Conservation (phyloP, 2,113 vertebrate genomes). For the Athene noctua region DNA sequence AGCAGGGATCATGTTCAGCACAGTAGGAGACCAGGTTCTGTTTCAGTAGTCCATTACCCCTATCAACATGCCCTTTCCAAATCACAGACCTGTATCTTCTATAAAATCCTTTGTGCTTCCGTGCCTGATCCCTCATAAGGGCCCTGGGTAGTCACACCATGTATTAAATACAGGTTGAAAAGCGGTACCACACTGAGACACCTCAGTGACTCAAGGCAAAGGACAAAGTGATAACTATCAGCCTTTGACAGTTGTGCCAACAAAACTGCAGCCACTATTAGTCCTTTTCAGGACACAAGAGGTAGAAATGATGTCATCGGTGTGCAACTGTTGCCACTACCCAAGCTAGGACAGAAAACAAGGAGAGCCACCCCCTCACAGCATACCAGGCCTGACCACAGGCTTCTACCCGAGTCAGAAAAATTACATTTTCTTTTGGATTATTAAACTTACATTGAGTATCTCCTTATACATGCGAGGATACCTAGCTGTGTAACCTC, state of each 20-base stretch:
- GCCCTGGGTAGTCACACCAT: background rate
- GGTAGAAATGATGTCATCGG: background rate
- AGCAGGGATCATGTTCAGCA: background rate
- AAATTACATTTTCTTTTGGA: background rate
- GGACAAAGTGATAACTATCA: background rate
- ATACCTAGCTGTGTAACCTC: background rate
- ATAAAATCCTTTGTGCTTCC: background rate
- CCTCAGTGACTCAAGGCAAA: background rate
- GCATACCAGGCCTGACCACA: background rate
- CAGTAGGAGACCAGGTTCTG: background rate
- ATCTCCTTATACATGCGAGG: background rate
- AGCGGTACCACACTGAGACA: background rate
- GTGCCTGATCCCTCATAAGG: background rate
- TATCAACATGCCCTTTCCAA: background rate
- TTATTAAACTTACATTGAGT: background rate
- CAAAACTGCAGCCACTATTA: background rate
- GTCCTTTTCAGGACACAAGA: background rate
- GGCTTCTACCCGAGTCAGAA: background rate
- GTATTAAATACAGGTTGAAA: background rate
- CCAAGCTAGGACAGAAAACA: background rate
- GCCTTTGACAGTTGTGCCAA: background rate
- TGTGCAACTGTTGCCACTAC: background rate
- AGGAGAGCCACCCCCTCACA: background rate
- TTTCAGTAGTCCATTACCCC: background rate
- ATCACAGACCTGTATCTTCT: background rate